A percentile compares a stretch with the other conserved stretches of the same genome.
Conservation (phyloP, 2,113 vertebrate species). For the Alligator sinensis region DNA sequence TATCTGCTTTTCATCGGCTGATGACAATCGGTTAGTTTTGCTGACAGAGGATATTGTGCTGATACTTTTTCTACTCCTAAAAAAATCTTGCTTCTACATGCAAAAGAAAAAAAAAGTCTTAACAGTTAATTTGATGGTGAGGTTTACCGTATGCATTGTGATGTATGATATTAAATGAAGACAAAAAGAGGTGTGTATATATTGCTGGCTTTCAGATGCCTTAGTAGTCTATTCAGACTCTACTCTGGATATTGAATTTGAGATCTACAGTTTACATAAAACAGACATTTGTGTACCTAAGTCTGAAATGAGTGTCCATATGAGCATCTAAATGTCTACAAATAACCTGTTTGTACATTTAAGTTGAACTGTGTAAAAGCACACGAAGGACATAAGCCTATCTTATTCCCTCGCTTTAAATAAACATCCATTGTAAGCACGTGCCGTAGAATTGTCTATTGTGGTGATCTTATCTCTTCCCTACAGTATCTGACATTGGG, state of each 20-base stretch:
- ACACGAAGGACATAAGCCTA: neutral
- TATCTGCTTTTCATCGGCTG: neutral
- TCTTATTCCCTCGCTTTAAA: no score
- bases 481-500: neutral
- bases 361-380: neutral
- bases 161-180: neutral
- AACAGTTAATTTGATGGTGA: neutral
- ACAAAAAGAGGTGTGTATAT: neutral
- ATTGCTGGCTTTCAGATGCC: neutral
- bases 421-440: neutral
- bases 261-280: neutral
- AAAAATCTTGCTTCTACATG: neutral
- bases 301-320: neutral
- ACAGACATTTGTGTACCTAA: neutral
- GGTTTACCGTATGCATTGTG: rapidly evolving
- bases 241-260: neutral
- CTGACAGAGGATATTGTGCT: neutral
- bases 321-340: neutral
- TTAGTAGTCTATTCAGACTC: neutral
- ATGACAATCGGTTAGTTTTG: neutral
- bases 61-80: neutral
- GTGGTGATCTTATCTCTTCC: neutral
- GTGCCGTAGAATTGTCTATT: neutral
- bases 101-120: neutral
- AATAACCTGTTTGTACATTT: neutral